A percentile compares a stretch with the other conserved stretches of the same genome.
These are phyloP conservation scores for Crenichthys baileyi DNA, from an alignment of 2,797 vertebrate species.

Conservation along the genomic window DNA sequence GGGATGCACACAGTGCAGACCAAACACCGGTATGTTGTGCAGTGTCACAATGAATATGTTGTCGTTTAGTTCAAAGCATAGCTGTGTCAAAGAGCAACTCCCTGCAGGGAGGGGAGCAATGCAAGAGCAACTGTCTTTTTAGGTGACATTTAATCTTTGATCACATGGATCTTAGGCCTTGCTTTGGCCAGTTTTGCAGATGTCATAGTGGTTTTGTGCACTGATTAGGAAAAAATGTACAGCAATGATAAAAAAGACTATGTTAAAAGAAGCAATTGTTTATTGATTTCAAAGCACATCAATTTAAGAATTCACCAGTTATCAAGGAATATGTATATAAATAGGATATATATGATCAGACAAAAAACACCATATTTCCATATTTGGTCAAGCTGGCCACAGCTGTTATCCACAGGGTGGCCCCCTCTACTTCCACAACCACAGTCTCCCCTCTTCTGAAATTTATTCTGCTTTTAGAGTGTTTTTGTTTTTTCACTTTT, in stretches of 20 bases:
- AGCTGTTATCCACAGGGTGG: slow-evolving; percentile 3
- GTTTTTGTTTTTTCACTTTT: not conserved
- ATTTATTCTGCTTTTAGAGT: too few relatives aligned
- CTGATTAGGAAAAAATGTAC: not conserved
- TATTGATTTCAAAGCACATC: not conserved
- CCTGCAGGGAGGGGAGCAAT: not conserved
- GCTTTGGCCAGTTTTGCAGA: not conserved
- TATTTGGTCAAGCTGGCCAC: not conserved
- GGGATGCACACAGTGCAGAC: not conserved
- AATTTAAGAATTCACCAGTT: not conserved
- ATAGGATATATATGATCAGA: not conserved
- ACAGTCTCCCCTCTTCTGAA: too few relatives aligned
- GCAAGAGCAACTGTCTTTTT: not conserved
- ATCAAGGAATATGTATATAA: not conserved
- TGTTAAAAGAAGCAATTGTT: not conserved
- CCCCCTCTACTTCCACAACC: not conserved
- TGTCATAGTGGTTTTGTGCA: not conserved
- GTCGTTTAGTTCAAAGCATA: slow-evolving; percentile 9
- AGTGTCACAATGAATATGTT: slow-evolving; percentile 5
- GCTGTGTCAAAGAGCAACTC: not conserved
- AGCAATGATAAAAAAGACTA: not conserved
- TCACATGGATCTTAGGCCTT: too few relatives aligned
- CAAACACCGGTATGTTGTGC: not conserved
- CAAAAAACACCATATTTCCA: not conserved
- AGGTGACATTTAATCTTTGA: slow-evolving; percentile 1